These are phyloP conservation scores for Eristalis arbustorum DNA, from an alignment of 2,888 invertebrate genomes.

Conservation along the genomic window DNA sequence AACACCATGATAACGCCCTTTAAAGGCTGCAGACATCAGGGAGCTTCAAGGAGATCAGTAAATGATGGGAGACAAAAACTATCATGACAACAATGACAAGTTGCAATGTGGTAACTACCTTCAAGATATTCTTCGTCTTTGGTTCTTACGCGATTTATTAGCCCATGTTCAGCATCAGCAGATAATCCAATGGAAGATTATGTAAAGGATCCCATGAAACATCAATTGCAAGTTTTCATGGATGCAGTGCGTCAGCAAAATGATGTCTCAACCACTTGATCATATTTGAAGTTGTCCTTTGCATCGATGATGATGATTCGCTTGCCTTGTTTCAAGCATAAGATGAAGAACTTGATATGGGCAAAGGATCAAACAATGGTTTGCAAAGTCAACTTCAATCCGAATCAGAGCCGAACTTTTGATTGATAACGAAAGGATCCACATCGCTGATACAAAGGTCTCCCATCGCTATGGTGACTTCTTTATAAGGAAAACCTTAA, in stretches of 20 bases:
- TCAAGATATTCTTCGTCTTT: conserved; percentile 94
- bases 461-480: conserved; percentile 99
- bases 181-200: conserved; percentile 89
- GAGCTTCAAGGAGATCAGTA: too few relatives aligned
- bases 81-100: conserved; percentile 97
- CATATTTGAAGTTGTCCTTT: conserved; percentile 96
- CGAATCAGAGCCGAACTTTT: conserved; percentile 98
- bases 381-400: conserved; percentile 98
- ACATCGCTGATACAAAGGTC: conserved; percentile 99
- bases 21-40: too few relatives aligned
- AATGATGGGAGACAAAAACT: conserved; percentile 90
- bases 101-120: conserved; percentile 98
- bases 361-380: conserved; percentile 94
- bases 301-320: conserved; percentile 94
- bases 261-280: conserved; percentile 96
- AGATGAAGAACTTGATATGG: conserved; percentile 99
- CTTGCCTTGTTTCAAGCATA: conserved; percentile 98
- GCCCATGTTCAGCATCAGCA: conserved; percentile 92
- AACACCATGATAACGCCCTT: too few relatives aligned
- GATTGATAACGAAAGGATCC: conserved; percentile 99
- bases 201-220: conserved; percentile 92
- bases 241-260: conserved; percentile 98
- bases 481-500: conserved; percentile 98
- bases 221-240: conserved; percentile 95
- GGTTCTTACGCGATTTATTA: conserved; percentile 98